Conservation (phyloP, 2,888 invertebrate genomes). For the Platycheirus rosarum region DNA sequence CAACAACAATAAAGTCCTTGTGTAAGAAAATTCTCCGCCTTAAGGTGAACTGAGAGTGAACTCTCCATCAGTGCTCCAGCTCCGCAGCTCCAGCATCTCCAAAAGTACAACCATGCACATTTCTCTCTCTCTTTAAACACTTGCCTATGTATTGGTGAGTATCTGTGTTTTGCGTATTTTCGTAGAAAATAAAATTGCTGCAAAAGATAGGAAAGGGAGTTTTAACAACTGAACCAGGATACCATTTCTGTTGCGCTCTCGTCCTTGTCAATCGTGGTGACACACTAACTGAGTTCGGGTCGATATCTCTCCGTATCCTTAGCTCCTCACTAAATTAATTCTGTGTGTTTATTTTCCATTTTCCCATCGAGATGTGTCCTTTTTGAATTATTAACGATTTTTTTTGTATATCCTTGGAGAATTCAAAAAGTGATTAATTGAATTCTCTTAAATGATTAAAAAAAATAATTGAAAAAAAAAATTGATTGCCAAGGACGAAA, state of each 20-base stretch:
- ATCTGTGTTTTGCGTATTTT: constrained; percentile 23
- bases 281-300: constrained; percentile 63
- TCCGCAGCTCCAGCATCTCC: constrained; percentile 10
- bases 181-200: constrained; percentile 17
- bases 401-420: constrained; percentile 3
- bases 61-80: constrained; percentile 18
- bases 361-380: constrained; percentile 7
- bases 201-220: constrained; percentile 1
- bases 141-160: not conserved
- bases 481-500: constrained; percentile 19
- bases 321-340: not conserved
- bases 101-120: constrained; percentile 30
- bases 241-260: constrained; percentile 55
- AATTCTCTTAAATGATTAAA: not conserved
- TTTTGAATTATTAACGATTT: constrained; percentile 37
- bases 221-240: constrained; percentile 32
- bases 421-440: constrained; percentile 1
- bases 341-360: constrained; percentile 1
- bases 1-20: constrained; percentile 49
- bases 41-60: constrained; percentile 44
- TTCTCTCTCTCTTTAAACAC: constrained; percentile 16
- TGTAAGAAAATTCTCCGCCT: constrained; percentile 24
- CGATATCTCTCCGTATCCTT: constrained; percentile 45
- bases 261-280: constrained; percentile 66
- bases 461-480: not conserved